Evolutionary conservation across 2,113 vertebrate species (phyloP).

Genomic region (Tricholaema leucomelas): DNA sequence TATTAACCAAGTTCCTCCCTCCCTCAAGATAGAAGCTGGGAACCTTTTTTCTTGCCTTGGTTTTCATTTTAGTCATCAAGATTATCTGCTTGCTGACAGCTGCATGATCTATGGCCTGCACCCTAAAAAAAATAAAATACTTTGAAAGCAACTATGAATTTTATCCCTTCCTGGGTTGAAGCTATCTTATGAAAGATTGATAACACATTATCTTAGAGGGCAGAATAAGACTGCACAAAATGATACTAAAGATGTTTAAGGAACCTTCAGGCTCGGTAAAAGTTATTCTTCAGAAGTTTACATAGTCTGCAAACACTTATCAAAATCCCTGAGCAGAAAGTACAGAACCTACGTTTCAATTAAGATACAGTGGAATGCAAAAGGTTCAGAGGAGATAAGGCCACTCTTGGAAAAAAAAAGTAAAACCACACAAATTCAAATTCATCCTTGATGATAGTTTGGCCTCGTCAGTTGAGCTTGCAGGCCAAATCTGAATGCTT

Average conservation of each 20-base stretch:
- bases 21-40: not conserved
- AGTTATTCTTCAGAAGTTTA: conserved; percentile 83
- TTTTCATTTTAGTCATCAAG: conserved; percentile 73
- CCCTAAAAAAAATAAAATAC: conserved; percentile 39
- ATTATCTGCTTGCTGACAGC: conserved; percentile 73
- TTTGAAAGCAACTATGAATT: conserved; percentile 60
- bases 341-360: conserved; percentile 81
- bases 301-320: conserved; percentile 80
- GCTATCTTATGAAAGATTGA: conserved; percentile 76
- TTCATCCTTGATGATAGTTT: conserved; percentile 66
- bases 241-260: conserved; percentile 76
- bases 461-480: conserved; percentile 45
- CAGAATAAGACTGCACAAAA: conserved; percentile 76
- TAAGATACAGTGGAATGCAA: conserved; percentile 78
- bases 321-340: conserved; percentile 80
- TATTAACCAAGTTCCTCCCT: not conserved
- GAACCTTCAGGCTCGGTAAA: conserved; percentile 68
- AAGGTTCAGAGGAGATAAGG: conserved; percentile 74
- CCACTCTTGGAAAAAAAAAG: conserved; percentile 13
- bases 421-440: conserved; percentile 45
- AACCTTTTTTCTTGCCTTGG: conserved; percentile 23
- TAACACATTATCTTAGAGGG: conserved; percentile 77
- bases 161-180: conserved; percentile 66
- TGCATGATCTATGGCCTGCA: conserved; percentile 68
- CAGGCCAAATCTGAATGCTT: conserved; percentile 1